These are phyloP conservation scores for Enteromius argenteus DNA, from an alignment of 2,797 vertebrate genomes.

Conservation along the genomic window DNA sequence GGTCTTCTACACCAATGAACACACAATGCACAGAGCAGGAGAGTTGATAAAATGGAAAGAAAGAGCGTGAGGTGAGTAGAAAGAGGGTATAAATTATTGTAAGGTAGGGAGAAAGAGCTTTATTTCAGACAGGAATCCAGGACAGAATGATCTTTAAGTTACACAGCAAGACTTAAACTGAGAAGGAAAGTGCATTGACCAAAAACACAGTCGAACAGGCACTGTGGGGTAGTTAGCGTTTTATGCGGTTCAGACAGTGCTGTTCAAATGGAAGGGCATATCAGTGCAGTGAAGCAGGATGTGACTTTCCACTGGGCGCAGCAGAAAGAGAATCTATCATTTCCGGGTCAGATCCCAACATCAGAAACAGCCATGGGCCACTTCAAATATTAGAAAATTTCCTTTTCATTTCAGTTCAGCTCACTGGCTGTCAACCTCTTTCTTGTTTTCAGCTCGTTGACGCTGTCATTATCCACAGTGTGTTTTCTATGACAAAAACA, in stretches of 20 bases:
- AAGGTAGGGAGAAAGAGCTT: neutral
- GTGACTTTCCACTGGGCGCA: constrained; percentile 30
- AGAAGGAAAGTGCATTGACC: constrained; percentile 10
- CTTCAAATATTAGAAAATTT: constrained; percentile 19
- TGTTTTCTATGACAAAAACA: constrained; percentile 35
- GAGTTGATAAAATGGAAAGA: neutral
- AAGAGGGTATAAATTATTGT: neutral
- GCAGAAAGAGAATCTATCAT: constrained; percentile 53
- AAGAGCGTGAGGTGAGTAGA: neutral
- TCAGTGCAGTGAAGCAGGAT: constrained; percentile 43
- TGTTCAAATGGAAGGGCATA: constrained; percentile 21
- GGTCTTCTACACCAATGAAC: neutral
- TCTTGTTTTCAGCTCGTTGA: constrained; percentile 11
- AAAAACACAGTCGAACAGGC: neutral
- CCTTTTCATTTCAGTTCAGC: constrained; percentile 14
- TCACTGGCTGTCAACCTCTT: neutral
- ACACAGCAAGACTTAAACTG: constrained; percentile 10
- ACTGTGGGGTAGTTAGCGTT: constrained; percentile 15
- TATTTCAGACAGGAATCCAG: neutral
- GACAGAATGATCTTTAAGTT: neutral
- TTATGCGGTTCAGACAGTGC: constrained; percentile 11
- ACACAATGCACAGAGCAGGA: neutral
- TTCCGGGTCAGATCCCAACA: constrained; percentile 53
- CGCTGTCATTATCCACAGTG: constrained; percentile 24
- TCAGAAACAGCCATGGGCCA: constrained; percentile 38